Conservation (phyloP, 2,888 invertebrate species). For the Colostygia pectinataria region DNA sequence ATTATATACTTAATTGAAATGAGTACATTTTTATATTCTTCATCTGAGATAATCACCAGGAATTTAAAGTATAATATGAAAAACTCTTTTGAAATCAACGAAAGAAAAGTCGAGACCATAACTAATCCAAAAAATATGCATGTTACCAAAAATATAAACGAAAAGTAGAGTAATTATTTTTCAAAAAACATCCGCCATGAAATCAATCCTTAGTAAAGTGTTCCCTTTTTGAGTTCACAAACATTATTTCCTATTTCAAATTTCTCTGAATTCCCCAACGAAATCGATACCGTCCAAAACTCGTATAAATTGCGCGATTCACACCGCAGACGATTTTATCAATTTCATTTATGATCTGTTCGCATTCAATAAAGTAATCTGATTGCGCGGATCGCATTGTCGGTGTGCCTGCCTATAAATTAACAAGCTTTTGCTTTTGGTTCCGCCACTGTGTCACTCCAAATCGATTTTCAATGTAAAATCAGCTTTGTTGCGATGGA, state of each 20-base stretch:
- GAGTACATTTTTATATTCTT: no score
- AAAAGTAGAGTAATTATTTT: no score
- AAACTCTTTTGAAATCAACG: no score
- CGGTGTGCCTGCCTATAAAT: constrained; percentile 48
- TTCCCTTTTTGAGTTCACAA: background rate
- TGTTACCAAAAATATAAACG: no score
- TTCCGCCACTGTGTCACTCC: constrained; percentile 9
- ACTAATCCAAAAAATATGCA: no score
- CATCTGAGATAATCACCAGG: no score
- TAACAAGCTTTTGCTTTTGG: constrained; percentile 51
- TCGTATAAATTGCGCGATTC: constrained; percentile 51
- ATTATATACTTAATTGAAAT: no score
- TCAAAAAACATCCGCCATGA: background rate
- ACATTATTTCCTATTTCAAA: constrained; percentile 21
- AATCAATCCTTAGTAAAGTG: background rate
- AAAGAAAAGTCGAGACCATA: no score
- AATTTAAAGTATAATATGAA: no score
- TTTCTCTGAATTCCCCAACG: constrained; percentile 19
- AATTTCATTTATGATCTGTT: constrained; percentile 72
- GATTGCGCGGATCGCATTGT: constrained; percentile 68
- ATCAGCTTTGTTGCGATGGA: background rate
- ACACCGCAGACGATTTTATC: constrained; percentile 70
- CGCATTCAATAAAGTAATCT: constrained; percentile 70
- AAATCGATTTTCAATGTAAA: constrained; percentile 1
- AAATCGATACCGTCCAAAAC: constrained; percentile 41